Percentiles rank a stretch among this genome's conserved stretches.
Evolutionary conservation across 1,140 invertebrate genomes (phyloP).

Genomic region (Belonocnema kinseyi): DNA sequence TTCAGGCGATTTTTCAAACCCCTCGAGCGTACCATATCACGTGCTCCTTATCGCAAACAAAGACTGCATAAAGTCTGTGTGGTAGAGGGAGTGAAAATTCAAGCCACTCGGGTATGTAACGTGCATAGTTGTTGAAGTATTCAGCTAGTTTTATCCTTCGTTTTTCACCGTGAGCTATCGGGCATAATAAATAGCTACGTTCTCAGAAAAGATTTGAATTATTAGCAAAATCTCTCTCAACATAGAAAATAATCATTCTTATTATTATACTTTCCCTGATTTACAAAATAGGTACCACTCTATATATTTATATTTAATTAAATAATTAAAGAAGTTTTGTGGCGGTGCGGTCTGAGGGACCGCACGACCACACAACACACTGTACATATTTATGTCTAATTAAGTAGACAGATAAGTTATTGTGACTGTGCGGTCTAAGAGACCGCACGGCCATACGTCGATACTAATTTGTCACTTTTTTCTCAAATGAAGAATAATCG

Average conservation of each 20-base stretch:
- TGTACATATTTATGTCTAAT: no score
- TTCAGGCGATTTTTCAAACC: constrained; percentile 16
- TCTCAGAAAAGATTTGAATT: constrained; percentile 16
- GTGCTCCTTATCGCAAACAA: constrained; percentile 29
- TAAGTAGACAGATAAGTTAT: no score
- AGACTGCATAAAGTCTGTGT: constrained; percentile 17
- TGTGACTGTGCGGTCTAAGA: no score
- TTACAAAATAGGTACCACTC: no score
- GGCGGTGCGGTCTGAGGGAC: no score
- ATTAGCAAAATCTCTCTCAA: not conserved
- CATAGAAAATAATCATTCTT: not conserved
- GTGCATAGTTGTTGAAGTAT: constrained; percentile 29
- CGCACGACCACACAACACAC: no score
- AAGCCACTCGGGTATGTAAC: constrained; percentile 29
- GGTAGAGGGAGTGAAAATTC: constrained; percentile 17
- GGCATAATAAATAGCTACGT: constrained; percentile 21
- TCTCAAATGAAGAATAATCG: no score
- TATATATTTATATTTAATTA: no score
- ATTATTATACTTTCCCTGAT: no score
- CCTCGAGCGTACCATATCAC: constrained; percentile 20
- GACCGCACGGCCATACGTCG: no score
- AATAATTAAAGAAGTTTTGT: no score
- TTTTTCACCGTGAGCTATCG: constrained; percentile 7
- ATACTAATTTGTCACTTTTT: no score
- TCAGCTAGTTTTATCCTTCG: constrained; percentile 18